A percentile compares a stretch with the other conserved stretches of the same genome.
Conservation (phyloP, 2,113 vertebrate genomes). For the Trachemys scripta region DNA sequence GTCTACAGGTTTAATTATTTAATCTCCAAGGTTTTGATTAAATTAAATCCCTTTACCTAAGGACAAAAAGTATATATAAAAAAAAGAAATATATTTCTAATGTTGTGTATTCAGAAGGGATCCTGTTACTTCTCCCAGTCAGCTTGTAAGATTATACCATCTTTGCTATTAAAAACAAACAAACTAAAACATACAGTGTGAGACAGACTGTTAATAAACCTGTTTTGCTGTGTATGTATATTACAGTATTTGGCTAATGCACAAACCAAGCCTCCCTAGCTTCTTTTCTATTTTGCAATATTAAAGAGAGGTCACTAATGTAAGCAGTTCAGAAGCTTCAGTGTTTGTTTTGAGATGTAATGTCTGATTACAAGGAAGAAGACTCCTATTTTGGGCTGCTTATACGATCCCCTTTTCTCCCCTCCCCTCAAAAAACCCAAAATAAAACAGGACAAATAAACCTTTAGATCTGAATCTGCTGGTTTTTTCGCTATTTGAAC, state of each 20-base stretch:
- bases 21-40: slow-evolving; percentile 81
- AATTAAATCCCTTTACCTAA: slow-evolving; percentile 75
- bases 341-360: neutral
- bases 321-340: neutral
- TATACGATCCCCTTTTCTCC: neutral
- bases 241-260: slow-evolving; percentile 35
- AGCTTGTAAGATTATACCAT: slow-evolving; percentile 52
- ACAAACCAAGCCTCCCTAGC: neutral
- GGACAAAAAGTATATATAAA: slow-evolving; percentile 39
- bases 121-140: slow-evolving; percentile 62
- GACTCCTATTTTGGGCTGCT: slow-evolving; percentile 19
- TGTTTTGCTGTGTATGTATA: slow-evolving; percentile 6
- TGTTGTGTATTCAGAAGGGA: slow-evolving; percentile 51
- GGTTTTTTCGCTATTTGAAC: neutral
- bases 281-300: neutral
- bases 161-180: slow-evolving; percentile 67
- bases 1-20: slow-evolving; percentile 83
- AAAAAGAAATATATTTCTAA: slow-evolving; percentile 12
- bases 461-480: neutral
- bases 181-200: slow-evolving; percentile 45
- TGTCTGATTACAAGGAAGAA: slow-evolving; percentile 5
- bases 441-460: neutral
- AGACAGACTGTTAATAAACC: slow-evolving; percentile 67
- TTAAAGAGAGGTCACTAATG: neutral
- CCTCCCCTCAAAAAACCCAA: neutral